These are phyloP conservation scores for Motacilla alba DNA, from an alignment of 2,113 vertebrate genomes.

Conservation along the genomic window DNA sequence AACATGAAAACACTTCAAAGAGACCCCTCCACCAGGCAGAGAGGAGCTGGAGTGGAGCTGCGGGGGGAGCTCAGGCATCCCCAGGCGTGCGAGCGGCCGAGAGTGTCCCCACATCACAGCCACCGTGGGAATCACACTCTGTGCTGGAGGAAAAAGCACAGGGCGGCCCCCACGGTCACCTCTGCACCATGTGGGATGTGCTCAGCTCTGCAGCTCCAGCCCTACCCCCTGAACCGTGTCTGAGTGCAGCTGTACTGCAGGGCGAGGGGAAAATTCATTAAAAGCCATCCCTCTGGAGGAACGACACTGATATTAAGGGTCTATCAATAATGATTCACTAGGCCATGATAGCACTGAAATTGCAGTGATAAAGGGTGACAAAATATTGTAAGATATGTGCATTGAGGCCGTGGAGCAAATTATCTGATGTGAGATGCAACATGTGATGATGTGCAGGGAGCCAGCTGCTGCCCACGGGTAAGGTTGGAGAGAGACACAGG, in stretches of 20 bases:
- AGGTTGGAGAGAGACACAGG: neutral
- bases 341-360: conserved; percentile 30
- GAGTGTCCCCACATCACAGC: neutral
- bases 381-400: conserved; percentile 27
- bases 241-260: neutral
- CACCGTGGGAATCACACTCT: neutral
- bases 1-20: conserved; percentile 1
- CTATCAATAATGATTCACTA: conserved; percentile 56
- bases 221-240: neutral
- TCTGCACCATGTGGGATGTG: neutral
- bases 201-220: neutral
- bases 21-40: neutral
- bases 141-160: neutral
- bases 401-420: conserved; percentile 1
- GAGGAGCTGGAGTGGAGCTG: neutral
- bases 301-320: conserved; percentile 21
- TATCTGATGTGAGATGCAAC: neutral
- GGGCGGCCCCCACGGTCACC: neutral
- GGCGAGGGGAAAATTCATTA: neutral
- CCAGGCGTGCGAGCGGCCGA: neutral
- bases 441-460: neutral
- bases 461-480: neutral
- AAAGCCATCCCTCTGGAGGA: neutral
- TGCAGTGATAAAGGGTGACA: conserved; percentile 52
- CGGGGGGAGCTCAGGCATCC: neutral